phyloP scores from a whole-genome alignment of 2,797 vertebrate genomes.

The Aeoliscus strigatus region DNA sequence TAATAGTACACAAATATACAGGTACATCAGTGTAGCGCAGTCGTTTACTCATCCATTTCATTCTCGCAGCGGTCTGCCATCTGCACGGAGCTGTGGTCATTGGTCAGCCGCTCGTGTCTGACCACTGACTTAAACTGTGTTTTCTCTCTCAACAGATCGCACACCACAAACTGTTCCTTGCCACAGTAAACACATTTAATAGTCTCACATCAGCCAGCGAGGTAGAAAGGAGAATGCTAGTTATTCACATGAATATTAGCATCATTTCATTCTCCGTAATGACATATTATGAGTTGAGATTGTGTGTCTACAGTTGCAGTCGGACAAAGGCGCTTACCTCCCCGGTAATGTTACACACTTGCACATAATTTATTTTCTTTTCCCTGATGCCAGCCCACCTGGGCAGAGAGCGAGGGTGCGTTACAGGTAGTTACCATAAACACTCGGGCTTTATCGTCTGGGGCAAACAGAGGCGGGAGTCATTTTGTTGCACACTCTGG shows the following conservation, averaged over 20 bases:
- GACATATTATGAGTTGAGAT: not conserved
- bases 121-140: conserved; percentile 52
- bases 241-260: conserved; percentile 1
- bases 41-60: too few relatives aligned
- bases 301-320: too few relatives aligned
- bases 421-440: conserved; percentile 53
- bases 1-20: too few relatives aligned
- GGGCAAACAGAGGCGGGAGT: conserved; percentile 38
- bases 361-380: conserved; percentile 33
- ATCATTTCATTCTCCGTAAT: not conserved
- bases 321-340: too few relatives aligned
- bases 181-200: conserved; percentile 23
- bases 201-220: conserved; percentile 23
- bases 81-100: conserved; percentile 56
- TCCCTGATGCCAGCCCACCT: conserved; percentile 29
- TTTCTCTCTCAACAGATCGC: conserved; percentile 57
- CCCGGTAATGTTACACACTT: conserved; percentile 3
- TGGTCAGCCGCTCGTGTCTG: conserved; percentile 52
- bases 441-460: conserved; percentile 52
- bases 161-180: conserved; percentile 52
- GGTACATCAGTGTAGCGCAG: too few relatives aligned
- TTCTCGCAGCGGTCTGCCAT: conserved; percentile 21
- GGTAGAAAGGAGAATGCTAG: conserved; percentile 1
- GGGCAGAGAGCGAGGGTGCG: conserved; percentile 32
- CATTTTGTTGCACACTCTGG: conserved; percentile 54